Evolutionary conservation across 2,797 vertebrate species (phyloP).

Genomic region (Diceros bicornis): DNA sequence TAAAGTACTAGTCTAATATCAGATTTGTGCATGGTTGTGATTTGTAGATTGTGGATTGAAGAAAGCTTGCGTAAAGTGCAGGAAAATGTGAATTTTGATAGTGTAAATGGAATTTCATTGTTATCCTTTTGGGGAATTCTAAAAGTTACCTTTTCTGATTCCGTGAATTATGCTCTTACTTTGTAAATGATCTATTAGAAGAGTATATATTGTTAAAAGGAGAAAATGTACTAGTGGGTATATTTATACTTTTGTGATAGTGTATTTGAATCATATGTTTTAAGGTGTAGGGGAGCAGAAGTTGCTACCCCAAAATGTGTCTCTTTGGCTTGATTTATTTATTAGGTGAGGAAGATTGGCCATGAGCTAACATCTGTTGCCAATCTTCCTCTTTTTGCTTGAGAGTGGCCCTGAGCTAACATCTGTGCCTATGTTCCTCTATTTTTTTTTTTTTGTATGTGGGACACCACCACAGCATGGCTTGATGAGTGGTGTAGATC

Average conservation of each 20-base stretch:
- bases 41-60: constrained; percentile 18
- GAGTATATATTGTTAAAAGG: background rate
- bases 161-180: background rate
- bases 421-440: no score
- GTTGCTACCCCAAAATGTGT: no score
- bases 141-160: background rate
- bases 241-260: constrained; percentile 20
- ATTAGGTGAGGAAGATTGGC: no score
- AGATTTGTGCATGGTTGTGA: background rate
- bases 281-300: background rate
- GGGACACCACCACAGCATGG: no score
- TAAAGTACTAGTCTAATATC: background rate
- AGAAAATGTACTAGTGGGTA: background rate
- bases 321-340: no score
- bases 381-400: no score
- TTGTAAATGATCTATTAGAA: background rate
- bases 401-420: no score
- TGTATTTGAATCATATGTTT: background rate
- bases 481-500: no score
- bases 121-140: background rate
- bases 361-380: no score
- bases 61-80: background rate
- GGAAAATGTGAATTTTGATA: background rate
- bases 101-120: background rate
- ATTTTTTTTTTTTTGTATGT: no score